phyloP scores from a whole-genome alignment of 2,797 vertebrate species.

The Chaenodraco wilsoni region DNA sequence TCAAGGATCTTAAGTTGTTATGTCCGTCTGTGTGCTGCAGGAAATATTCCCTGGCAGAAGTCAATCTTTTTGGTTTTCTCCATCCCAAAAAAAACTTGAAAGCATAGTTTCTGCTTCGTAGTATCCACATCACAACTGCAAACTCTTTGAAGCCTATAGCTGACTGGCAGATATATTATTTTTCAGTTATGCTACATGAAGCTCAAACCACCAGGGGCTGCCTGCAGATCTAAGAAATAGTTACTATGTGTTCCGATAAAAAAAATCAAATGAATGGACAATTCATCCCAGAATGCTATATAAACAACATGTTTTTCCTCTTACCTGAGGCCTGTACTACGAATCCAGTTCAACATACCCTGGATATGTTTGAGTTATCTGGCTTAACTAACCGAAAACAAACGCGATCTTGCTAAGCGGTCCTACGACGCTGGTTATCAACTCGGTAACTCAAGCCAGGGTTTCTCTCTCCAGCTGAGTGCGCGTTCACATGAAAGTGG shows the following conservation, averaged over 20 bases:
- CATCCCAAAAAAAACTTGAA: constrained; percentile 40
- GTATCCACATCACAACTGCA: constrained; percentile 60
- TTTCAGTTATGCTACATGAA: constrained; percentile 39
- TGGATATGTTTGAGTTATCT: no score
- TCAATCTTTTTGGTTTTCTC: constrained; percentile 43
- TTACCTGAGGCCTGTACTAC: no score
- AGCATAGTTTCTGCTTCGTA: constrained; percentile 55
- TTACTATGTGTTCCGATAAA: constrained; percentile 9
- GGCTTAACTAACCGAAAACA: no score
- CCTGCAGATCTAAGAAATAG: constrained; percentile 44
- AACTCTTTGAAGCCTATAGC: constrained; percentile 60
- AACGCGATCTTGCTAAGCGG: no score
- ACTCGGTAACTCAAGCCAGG: no score
- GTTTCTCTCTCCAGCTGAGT: no score
- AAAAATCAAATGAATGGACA: constrained; percentile 18
- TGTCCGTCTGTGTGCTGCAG: constrained; percentile 11
- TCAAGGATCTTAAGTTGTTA: constrained; percentile 12
- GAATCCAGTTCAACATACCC: no score
- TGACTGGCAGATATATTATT: constrained; percentile 46
- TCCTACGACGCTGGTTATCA: no score
- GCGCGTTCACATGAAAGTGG: no score
- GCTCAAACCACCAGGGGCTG: constrained; percentile 42
- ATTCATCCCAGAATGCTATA: no score
- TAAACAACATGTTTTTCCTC: no score
- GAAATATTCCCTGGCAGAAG: constrained; percentile 30